Percentiles rank a stretch among this genome's conserved stretches.
phyloP scores from a whole-genome alignment of 1,140 invertebrate species.

The Bombus confusus region DNA sequence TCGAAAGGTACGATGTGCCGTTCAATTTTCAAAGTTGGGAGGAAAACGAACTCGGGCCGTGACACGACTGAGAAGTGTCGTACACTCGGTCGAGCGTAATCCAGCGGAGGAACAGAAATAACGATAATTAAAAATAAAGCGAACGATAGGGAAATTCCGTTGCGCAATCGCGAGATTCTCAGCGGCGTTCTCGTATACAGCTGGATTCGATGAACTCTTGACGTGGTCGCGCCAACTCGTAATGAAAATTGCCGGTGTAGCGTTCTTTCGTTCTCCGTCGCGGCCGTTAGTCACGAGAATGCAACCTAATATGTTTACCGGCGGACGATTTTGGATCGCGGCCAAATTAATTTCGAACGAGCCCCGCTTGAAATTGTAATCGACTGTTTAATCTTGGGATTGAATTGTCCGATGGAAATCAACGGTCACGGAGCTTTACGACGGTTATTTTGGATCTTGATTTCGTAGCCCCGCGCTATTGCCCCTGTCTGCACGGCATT shows the following conservation, averaged over 20 bases:
- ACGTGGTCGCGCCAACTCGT: conserved; percentile 10
- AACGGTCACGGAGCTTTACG: conserved; percentile 8
- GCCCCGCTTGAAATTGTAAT: conserved; percentile 36
- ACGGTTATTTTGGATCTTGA: conserved; percentile 27
- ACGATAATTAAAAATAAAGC: background rate
- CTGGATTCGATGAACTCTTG: background rate
- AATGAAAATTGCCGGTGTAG: conserved; percentile 40
- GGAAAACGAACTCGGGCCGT: too few species aligned
- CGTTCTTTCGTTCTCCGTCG: conserved; percentile 37
- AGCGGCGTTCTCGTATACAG: background rate
- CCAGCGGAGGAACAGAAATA: too few species aligned
- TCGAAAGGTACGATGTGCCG: too few species aligned
- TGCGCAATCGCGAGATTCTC: background rate
- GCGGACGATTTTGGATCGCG: conserved; percentile 23
- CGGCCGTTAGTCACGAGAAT: conserved; percentile 31
- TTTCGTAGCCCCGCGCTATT: conserved; percentile 8
- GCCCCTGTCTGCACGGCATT: conserved; percentile 12
- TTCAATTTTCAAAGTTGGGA: too few species aligned
- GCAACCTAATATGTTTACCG: conserved; percentile 45
- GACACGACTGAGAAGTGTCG: too few species aligned
- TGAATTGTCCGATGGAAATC: conserved; percentile 25
- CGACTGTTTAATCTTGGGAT: conserved; percentile 50
- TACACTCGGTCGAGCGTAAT: too few species aligned
- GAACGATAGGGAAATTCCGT: background rate
- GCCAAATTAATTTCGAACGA: conserved; percentile 52